Conservation (phyloP, 2,797 vertebrate species). For the Pangasius mekongensis region DNA sequence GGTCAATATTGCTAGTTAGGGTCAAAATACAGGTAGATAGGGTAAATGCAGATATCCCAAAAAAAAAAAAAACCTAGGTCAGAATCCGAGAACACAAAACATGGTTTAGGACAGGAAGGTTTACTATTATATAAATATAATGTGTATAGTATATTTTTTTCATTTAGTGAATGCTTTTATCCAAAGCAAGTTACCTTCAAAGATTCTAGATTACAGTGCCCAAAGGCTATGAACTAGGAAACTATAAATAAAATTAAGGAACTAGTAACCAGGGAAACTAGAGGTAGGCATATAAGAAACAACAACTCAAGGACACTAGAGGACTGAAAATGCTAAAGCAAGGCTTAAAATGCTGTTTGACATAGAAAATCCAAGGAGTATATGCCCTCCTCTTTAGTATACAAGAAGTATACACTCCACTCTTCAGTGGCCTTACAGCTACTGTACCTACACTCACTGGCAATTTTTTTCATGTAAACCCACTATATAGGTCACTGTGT, state of each 20-base stretch:
- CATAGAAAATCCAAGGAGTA: not conserved
- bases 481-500: not conserved
- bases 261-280: conserved; percentile 33
- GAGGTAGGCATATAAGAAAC: conserved; percentile 22
- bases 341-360: conserved; percentile 6
- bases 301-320: conserved; percentile 1
- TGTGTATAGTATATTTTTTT: not conserved
- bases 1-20: not conserved
- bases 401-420: not conserved
- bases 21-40: not conserved
- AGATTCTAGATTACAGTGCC: not conserved
- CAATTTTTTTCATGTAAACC: not conserved
- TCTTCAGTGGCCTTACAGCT: not conserved
- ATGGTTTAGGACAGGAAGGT: not conserved
- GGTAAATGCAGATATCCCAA: not conserved
- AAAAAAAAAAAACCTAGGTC: not conserved
- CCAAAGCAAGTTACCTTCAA: not conserved
- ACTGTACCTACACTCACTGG: not conserved
- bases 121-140: not conserved
- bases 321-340: not conserved
- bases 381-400: not conserved
- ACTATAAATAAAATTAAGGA: conserved; percentile 22
- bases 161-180: not conserved
- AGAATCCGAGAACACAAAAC: not conserved
- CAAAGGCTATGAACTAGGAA: conserved; percentile 7